Percentiles rank a stretch among this genome's conserved stretches.
Conservation (phyloP, 2,888 invertebrate genomes). For the Carpatolechia fugitivella region DNA sequence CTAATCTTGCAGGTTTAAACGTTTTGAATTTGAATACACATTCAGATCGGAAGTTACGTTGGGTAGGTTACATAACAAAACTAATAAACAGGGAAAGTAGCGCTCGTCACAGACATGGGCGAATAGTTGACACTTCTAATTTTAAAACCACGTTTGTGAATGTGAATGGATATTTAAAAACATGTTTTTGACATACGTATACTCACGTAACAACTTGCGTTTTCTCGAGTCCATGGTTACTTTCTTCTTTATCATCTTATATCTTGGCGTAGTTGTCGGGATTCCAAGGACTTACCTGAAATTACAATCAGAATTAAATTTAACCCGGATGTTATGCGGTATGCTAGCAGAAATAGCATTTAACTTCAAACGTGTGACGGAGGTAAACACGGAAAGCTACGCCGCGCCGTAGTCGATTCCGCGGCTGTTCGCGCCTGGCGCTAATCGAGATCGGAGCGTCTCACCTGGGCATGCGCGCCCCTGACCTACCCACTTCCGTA, state of each 20-base stretch:
- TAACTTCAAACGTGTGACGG: slow-evolving; percentile 8
- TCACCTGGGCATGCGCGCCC: slow-evolving; percentile 38
- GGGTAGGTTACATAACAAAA: too few species aligned
- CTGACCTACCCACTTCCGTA: slow-evolving; percentile 29
- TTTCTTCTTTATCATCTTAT: too few species aligned
- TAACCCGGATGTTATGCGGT: neutral
- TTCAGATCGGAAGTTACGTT: too few species aligned
- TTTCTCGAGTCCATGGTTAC: neutral
- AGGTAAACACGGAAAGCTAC: slow-evolving; percentile 29
- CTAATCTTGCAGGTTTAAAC: too few species aligned
- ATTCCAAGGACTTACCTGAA: slow-evolving; percentile 64
- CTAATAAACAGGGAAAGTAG: neutral
- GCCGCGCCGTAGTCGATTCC: slow-evolving; percentile 22
- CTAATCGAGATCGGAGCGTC: slow-evolving; percentile 34
- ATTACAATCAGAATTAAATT: slow-evolving; percentile 39
- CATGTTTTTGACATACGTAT: neutral
- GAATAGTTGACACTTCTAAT: neutral
- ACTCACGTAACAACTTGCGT: neutral
- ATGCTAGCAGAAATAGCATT: slow-evolving; percentile 16
- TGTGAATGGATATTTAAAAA: neutral
- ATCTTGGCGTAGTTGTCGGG: neutral
- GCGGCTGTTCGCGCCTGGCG: slow-evolving; percentile 25
- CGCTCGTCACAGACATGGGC: neutral
- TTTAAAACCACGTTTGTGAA: neutral
- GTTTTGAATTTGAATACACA: too few species aligned